Evolutionary conservation across 2,797 vertebrate genomes (phyloP).

Genomic region (Falco berigora): DNA sequence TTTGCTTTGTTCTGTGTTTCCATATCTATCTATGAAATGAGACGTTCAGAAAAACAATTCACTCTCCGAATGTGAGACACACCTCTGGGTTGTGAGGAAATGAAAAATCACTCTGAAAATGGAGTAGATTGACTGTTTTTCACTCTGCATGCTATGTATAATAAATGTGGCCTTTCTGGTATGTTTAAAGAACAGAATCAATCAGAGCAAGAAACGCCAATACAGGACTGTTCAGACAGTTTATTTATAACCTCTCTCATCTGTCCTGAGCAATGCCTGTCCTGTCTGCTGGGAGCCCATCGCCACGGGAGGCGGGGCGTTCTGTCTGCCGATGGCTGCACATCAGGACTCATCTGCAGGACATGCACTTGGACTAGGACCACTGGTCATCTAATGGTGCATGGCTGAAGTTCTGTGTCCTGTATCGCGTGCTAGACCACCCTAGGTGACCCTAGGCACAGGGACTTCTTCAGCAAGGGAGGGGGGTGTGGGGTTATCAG

Average conservation of each 20-base stretch:
- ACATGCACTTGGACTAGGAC: not conserved
- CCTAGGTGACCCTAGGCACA: not conserved
- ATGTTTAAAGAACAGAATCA: not conserved
- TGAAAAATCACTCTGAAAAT: not conserved
- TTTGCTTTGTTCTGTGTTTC: not conserved
- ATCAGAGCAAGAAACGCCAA: not conserved
- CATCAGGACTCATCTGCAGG: not conserved
- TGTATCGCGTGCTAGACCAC: not conserved
- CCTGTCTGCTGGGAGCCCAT: not conserved
- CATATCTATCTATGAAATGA: not conserved
- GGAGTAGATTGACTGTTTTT: not conserved
- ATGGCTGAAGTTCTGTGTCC: not conserved
- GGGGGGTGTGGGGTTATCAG: not conserved
- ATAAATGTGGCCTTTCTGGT: not conserved
- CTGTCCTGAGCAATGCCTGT: not conserved
- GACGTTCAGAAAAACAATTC: not conserved
- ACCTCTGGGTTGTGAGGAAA: not conserved
- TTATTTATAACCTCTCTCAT: not conserved
- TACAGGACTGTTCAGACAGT: not conserved
- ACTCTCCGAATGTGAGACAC: not conserved
- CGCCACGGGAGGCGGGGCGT: fast-evolving
- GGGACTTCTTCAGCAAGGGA: not conserved
- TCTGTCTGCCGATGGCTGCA: not conserved
- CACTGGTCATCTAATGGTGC: not conserved
- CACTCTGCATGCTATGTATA: not conserved